Percentiles rank a stretch among this genome's conserved stretches.
phyloP scores from a whole-genome alignment of 1,140 invertebrate genomes.

The Drosophila bocki region DNA sequence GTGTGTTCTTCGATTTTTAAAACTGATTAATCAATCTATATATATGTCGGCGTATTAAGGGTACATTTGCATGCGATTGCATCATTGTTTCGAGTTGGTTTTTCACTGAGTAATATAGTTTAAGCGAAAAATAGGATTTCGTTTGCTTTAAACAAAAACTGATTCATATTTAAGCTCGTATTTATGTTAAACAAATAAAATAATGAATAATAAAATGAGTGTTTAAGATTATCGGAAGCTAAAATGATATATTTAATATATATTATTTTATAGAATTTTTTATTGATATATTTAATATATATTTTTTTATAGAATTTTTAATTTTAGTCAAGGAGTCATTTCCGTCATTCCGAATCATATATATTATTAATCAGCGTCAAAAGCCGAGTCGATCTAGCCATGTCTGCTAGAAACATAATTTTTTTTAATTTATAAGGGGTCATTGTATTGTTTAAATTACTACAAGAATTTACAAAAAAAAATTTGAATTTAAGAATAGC shows the following conservation, averaged over 20 bases:
- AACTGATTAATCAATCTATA: constrained; percentile 25
- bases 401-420: too few species aligned
- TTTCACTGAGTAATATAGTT: not conserved
- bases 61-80: constrained; percentile 7
- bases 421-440: too few species aligned
- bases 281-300: not conserved
- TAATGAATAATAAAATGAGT: not conserved
- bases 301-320: not conserved
- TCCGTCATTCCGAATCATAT: too few species aligned
- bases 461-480: too few species aligned
- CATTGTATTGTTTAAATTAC: too few species aligned
- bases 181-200: not conserved
- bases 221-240: not conserved
- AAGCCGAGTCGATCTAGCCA: too few species aligned
- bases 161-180: not conserved
- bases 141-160: not conserved
- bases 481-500: too few species aligned
- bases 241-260: not conserved
- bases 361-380: too few species aligned
- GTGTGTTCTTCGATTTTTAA: constrained; percentile 9
- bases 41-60: not conserved
- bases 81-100: not conserved
- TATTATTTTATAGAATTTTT: not conserved
- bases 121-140: not conserved
- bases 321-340: too few species aligned